Base-by-base conservation (phyloP, 2,888 invertebrate genomes). In the Ligdia adustata region DNA sequence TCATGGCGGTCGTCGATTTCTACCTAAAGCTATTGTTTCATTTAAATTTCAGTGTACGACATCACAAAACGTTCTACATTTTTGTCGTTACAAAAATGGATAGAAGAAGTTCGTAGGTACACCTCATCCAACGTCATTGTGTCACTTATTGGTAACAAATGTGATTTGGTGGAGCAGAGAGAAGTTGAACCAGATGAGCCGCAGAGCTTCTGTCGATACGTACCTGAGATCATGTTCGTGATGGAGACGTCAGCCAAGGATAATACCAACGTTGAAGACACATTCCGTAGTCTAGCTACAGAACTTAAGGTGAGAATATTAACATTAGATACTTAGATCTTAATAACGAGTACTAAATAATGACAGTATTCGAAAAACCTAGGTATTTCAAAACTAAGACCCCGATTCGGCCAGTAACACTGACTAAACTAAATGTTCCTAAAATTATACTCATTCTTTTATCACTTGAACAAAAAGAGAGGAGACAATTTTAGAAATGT, bases 81-180 rank as follows among this genome's bases (percentile, higher is more conserved):
- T 88, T 91, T 97, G 55, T 97, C 96, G 63, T 91, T 99, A 42
- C 95, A 97, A 77, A 94, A 97, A 77, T 99, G 99, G 99, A 95
- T 99, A 57, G 98, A 98, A 74, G 99, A 99, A 91, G 97, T 99
- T 1, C 92, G 97, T 60, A 93, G 96, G 71, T 99, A 98, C 75
- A 97, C 99, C 39, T 97, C 98, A 11, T 96, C 96, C 15, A 96
- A 96, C 77, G 97, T 98, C 16, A 93, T 98, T 54, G 93, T 98
- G 53, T 94, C 98, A 27, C 88, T 99, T 60, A 96, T 99, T 54
- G 99, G 98, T 4, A 98, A 98, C 71, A 98, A 98, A 84, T 95
- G 96, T 79, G 98, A 98, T 79, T 82, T 97, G 64, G 94, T 93
- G 47, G 93, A 93, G 13, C 93, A 95, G 60, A 85, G 97, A 40